Evolutionary conservation across 2,888 invertebrate genomes (phyloP), one percentile per base, ranked within the genome.

Genomic region (Hydropsyche betteni): DNA sequence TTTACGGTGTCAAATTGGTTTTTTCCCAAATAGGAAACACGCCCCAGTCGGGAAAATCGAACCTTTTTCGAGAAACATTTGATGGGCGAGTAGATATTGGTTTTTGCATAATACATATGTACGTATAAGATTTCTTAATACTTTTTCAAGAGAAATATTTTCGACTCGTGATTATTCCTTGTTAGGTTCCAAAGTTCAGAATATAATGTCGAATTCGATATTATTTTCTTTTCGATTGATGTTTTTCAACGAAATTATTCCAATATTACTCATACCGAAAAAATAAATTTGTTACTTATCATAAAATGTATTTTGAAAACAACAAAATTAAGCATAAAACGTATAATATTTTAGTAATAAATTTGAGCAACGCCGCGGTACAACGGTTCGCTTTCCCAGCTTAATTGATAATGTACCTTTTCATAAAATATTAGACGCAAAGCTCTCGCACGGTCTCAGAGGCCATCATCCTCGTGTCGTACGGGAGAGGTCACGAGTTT

Each of bases 1-100:
- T 78, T 77, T 75, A 77, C 74, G 74, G 74, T 73, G 76, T 77
- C 77, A 78, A 78, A 78, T 78, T 78, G 78, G 78, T 77, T 78
- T 78, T 71, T 68, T 68, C 74, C 51, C 74, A 74, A 75, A 77
- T 74, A 74, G 76, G 72, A 75, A 74, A 75, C 52, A 73, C 53
- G 71, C 76, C 61, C 64, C 73, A 74, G 53, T 24, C 16, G 73
- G 44, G 36, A 75, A 51, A 78, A 58, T 58, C 36, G 36, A n/a
- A 38, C 38, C 72, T 72, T 72, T 72, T 72, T 72, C 55, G 44
- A 44, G 14, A 12, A 14, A 24, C 72, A 72, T 72, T 72, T 58
- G 58, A 58, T 72, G 34, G 58, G 38, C 44, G 61, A n/a, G 55
- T 36, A 74, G 64, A 74, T 76, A 76, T 76, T 76, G 76, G 70